phyloP scores from a whole-genome alignment of 2,113 vertebrate genomes.

The Centrocercus urophasianus region DNA sequence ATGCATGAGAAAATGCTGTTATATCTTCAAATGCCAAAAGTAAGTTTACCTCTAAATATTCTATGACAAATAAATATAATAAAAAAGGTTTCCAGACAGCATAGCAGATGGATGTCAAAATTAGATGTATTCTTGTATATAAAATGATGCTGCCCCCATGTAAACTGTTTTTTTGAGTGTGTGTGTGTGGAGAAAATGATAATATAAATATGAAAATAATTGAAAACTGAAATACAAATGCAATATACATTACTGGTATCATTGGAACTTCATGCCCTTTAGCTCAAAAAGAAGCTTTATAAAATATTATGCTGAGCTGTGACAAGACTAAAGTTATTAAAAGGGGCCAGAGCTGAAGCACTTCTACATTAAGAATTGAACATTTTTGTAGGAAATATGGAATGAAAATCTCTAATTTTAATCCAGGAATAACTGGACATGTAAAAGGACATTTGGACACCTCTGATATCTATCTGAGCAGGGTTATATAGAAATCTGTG shows the following conservation, averaged over 20 bases:
- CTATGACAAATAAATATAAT: slow-evolving; percentile 37
- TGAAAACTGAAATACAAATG: slow-evolving; percentile 53
- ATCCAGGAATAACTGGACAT: neutral
- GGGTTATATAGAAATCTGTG: slow-evolving; percentile 35
- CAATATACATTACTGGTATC: slow-evolving; percentile 20
- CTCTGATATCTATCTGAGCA: slow-evolving; percentile 41
- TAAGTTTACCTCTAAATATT: slow-evolving; percentile 36
- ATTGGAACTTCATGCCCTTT: slow-evolving; percentile 56
- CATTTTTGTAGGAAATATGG: slow-evolving; percentile 16
- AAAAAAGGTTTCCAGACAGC: slow-evolving; percentile 35
- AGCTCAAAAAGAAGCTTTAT: slow-evolving; percentile 43
- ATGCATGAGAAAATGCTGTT: neutral
- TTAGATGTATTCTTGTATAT: slow-evolving; percentile 24
- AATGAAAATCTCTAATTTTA: slow-evolving; percentile 30
- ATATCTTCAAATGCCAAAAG: slow-evolving; percentile 4
- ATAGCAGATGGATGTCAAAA: slow-evolving; percentile 44
- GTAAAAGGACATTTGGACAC: slow-evolving; percentile 42
- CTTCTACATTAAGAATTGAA: slow-evolving; percentile 28
- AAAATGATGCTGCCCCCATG: slow-evolving; percentile 24
- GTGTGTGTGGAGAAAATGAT: neutral
- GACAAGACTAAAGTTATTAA: slow-evolving; percentile 30
- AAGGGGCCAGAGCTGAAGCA: slow-evolving; percentile 18
- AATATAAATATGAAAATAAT: slow-evolving; percentile 40
- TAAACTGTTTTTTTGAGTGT: neutral
- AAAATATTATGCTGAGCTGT: slow-evolving; percentile 42